Conservation (phyloP, 2,113 vertebrate genomes). For the Melanocharis versteri region DNA sequence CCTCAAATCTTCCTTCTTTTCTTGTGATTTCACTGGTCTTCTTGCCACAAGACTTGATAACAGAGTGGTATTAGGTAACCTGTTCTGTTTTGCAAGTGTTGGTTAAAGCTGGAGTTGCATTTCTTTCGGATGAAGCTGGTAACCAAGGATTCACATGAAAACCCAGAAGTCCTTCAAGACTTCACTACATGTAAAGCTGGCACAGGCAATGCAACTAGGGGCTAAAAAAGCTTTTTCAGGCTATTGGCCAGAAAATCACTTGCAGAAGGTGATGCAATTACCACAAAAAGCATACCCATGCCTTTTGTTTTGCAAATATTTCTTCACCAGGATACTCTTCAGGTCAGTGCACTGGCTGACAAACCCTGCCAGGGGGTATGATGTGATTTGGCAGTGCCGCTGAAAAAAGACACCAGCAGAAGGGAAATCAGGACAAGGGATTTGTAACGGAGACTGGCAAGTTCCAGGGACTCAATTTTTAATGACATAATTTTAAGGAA, state of each 20-base stretch:
- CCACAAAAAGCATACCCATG: background rate
- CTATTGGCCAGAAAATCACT: background rate
- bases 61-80: background rate
- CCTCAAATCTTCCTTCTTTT: background rate
- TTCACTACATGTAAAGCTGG: background rate
- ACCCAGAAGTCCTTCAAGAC: background rate
- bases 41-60: background rate
- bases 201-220: background rate
- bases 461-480: constrained; percentile 5
- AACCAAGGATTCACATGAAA: background rate
- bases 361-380: background rate
- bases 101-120: background rate
- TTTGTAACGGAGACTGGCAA: constrained; percentile 34
- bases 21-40: background rate
- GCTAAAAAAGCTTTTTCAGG: background rate
- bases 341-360: background rate
- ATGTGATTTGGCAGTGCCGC: background rate
- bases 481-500: constrained; percentile 55
- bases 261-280: background rate
- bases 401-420: background rate
- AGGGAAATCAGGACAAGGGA: constrained; percentile 46
- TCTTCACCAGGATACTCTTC: background rate
- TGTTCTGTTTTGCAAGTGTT: background rate
- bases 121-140: background rate
- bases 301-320: background rate